Evolutionary conservation across 2,888 invertebrate species (phyloP).

Genomic region (Homarus gammarus): DNA sequence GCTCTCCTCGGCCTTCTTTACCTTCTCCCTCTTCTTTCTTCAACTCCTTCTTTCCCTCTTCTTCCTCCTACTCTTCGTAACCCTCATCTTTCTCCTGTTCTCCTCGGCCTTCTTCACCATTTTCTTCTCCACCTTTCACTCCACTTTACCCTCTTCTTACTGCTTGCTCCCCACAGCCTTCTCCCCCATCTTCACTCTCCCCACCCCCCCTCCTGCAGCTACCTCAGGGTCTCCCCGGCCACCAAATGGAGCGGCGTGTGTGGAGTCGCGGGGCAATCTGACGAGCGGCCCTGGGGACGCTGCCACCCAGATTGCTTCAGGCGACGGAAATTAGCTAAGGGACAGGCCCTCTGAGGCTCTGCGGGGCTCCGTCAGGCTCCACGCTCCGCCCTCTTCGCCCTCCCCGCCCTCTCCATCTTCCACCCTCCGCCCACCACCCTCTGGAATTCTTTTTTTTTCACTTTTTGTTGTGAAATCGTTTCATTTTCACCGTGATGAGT

Average conservation of each 20-base stretch:
- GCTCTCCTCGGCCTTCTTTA: not conserved
- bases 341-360: constrained; percentile 63
- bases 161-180: not conserved
- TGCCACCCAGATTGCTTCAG: constrained; percentile 69
- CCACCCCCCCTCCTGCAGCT: not conserved
- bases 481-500: no score
- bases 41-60: not conserved
- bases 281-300: constrained; percentile 52
- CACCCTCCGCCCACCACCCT: no score
- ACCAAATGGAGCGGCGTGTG: constrained; percentile 47
- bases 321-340: constrained; percentile 72
- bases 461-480: no score
- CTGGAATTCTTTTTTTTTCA: not conserved
- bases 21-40: not conserved
- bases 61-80: not conserved
- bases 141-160: not conserved
- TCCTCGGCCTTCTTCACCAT: not conserved
- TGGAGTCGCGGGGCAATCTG: constrained; percentile 65
- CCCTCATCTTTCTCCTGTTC: not conserved
- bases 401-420: no score
- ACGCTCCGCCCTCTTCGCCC: not conserved
- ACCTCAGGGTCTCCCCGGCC: constrained; percentile 12
- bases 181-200: not conserved
- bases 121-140: not conserved
- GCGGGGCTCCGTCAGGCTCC: constrained; percentile 35